phyloP scores from a whole-genome alignment of 2,797 vertebrate genomes.

The Nyctibius grandis region DNA sequence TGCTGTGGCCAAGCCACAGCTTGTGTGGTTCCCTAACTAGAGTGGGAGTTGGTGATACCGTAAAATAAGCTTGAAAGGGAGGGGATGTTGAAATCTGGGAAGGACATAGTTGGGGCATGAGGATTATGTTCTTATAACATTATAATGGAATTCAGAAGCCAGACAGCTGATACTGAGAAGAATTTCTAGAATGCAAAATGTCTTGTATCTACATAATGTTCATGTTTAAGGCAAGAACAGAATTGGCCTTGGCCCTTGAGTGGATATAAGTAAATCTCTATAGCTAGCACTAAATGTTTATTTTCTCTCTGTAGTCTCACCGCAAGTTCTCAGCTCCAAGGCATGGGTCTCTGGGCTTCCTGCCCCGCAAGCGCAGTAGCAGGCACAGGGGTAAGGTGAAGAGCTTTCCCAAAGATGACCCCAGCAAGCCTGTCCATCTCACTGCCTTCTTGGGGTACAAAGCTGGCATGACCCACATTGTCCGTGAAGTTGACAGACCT shows the following conservation, averaged over 20 bases:
- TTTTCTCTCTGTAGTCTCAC: conserved; percentile 81
- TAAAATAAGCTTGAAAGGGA: not conserved
- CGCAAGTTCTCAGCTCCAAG: conserved; percentile 97
- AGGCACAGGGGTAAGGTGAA: conserved; percentile 96
- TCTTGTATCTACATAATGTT: rapidly evolving
- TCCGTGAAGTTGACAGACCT: conserved; percentile 93
- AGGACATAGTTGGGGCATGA: rapidly evolving
- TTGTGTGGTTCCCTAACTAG: not conserved
- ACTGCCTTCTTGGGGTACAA: conserved; percentile 97
- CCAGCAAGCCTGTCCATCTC: conserved; percentile 92
- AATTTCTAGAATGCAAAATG: rapidly evolving
- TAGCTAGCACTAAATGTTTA: rapidly evolving
- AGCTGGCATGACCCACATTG: conserved; percentile 98
- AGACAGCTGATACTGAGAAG: not conserved
- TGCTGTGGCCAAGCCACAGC: rapidly evolving
- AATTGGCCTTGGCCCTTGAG: not conserved
- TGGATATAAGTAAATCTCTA: no score
- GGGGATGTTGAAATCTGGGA: rapidly evolving
- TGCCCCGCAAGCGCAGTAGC: conserved; percentile 93
- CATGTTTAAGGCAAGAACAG: rapidly evolving
- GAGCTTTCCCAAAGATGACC: conserved; percentile 97
- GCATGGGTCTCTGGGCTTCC: conserved; percentile 94
- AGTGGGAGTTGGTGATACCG: not conserved
- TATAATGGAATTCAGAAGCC: not conserved
- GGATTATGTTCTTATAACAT: rapidly evolving